These are phyloP conservation scores for Aselliscus stoliczkanus DNA, from an alignment of 2,797 vertebrate species.

Conservation along the genomic window DNA sequence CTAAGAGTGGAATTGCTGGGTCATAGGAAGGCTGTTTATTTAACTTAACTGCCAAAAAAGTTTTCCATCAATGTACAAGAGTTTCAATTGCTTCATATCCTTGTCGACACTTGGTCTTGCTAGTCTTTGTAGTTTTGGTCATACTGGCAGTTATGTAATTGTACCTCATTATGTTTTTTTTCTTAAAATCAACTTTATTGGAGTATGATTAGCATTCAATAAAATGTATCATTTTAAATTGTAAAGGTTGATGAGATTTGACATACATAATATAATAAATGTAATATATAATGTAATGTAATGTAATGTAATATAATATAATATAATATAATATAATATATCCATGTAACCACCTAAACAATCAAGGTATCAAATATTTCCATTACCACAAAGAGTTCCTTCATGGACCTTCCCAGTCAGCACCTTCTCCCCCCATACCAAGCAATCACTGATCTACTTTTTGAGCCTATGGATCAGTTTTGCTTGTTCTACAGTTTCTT, in stretches of 20 bases:
- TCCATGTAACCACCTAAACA: neutral
- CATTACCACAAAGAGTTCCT: neutral
- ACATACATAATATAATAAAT: neutral
- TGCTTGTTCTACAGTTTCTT: conserved; percentile 15
- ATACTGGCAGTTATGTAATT: neutral
- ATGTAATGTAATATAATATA: no score
- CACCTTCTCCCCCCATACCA: neutral
- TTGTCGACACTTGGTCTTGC: neutral
- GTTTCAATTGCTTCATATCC: conserved; percentile 6
- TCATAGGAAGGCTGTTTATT: neutral
- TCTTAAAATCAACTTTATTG: neutral
- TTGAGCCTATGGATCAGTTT: neutral
- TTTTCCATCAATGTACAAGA: neutral
- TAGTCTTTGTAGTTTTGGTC: neutral
- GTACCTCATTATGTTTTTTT: neutral
- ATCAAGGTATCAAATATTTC: conserved; percentile 17
- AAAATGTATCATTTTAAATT: neutral
- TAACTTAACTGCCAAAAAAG: neutral
- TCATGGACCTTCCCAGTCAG: neutral
- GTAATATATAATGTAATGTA: no score
- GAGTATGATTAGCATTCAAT: neutral
- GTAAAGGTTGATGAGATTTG: neutral
- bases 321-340: neutral
- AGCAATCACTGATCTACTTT: neutral
- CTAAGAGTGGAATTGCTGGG: neutral